These are phyloP conservation scores for Fulica atra DNA, from an alignment of 2,113 vertebrate species.

Conservation along the genomic window DNA sequence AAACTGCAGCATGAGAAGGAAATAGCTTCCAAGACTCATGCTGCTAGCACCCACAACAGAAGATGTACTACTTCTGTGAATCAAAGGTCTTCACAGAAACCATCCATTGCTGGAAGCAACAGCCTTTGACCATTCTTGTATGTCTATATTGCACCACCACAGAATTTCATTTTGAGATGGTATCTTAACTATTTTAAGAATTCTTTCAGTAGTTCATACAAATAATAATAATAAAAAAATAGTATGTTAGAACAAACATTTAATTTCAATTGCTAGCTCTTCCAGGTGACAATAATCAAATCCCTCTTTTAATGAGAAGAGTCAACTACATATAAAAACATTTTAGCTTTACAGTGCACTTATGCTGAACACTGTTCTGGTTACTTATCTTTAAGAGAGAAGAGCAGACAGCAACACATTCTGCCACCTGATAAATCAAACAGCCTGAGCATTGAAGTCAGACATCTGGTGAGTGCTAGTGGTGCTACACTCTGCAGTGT, in stretches of 20 bases:
- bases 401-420: background rate
- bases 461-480: background rate
- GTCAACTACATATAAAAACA: background rate
- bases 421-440: constrained; percentile 45
- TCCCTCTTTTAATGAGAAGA: background rate
- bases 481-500: background rate
- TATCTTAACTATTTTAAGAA: background rate
- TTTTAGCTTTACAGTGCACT: background rate
- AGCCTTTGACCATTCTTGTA: background rate
- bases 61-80: background rate
- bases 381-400: background rate
- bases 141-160: background rate
- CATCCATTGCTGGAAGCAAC: background rate
- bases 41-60: background rate
- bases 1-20: background rate
- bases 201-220: background rate
- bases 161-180: background rate
- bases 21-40: background rate
- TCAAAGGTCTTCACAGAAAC: background rate
- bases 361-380: background rate
- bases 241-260: background rate
- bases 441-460: background rate
- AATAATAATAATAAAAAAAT: background rate
- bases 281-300: background rate
- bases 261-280: background rate